Percentiles rank a stretch among this genome's conserved stretches.
These are phyloP conservation scores for Oryzias woworae DNA, from an alignment of 2,113 vertebrate species.

Conservation along the genomic window DNA sequence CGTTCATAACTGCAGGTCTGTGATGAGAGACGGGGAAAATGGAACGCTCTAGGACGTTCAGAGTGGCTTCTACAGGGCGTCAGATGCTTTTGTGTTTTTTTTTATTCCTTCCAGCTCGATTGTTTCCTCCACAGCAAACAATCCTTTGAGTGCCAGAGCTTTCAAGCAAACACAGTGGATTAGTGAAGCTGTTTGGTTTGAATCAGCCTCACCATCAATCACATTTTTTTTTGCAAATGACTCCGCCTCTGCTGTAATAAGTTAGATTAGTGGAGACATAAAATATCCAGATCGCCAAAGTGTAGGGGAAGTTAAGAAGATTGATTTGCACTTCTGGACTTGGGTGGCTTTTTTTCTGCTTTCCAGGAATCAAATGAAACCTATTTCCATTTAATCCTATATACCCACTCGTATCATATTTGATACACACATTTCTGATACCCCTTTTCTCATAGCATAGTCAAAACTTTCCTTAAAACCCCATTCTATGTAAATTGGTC, in stretches of 20 bases:
- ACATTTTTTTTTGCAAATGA: constrained; percentile 48
- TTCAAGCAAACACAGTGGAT: constrained; percentile 25
- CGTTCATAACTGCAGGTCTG: not conserved
- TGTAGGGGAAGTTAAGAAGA: constrained; percentile 40
- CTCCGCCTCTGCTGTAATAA: constrained; percentile 47
- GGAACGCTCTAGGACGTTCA: not conserved
- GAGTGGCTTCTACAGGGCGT: not conserved
- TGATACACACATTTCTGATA: too few relatives aligned
- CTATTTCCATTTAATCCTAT: not conserved
- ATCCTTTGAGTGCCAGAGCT: constrained; percentile 25
- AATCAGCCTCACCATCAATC: constrained; percentile 42
- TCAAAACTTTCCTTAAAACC: too few relatives aligned
- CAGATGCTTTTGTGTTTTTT: constrained; percentile 31
- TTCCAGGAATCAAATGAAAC: constrained; percentile 45
- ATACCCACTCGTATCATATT: too few relatives aligned
- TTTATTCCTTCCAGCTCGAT: constrained; percentile 6
- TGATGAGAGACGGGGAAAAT: not conserved
- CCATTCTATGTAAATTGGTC: too few relatives aligned
- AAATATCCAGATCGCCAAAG: constrained; percentile 48
- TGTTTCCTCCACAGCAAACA: constrained; percentile 27
- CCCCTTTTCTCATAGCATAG: too few relatives aligned
- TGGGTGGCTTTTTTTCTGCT: constrained; percentile 30
- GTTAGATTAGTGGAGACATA: constrained; percentile 51
- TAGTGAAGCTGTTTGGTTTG: constrained; percentile 38
- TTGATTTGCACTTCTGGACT: constrained; percentile 32